Evolutionary conservation across 2,797 vertebrate genomes (phyloP).

Genomic region (Antrozous pallidus): DNA sequence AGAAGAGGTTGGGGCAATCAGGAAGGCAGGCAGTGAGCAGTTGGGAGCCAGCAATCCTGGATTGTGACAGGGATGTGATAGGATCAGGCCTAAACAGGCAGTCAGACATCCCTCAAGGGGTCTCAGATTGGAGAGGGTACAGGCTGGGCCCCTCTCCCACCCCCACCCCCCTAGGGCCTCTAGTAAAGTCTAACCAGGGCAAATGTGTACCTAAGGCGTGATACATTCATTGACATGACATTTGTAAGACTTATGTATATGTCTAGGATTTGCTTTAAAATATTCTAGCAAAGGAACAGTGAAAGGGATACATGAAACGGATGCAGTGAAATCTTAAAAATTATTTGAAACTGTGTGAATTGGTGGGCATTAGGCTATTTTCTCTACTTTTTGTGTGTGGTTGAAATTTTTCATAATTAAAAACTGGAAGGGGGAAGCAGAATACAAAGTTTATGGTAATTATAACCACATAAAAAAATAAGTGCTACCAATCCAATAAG

Average conservation of each 20-base stretch:
- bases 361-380: not conserved
- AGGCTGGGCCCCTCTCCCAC: too few relatives aligned
- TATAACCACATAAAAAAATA: not conserved
- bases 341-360: not conserved
- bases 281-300: conserved; percentile 8
- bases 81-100: too few relatives aligned
- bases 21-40: too few relatives aligned
- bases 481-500: not conserved
- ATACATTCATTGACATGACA: not conserved
- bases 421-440: not conserved
- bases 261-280: conserved; percentile 31
- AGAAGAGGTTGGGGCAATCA: too few relatives aligned
- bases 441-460: not conserved
- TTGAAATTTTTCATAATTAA: not conserved
- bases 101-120: too few relatives aligned
- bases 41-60: too few relatives aligned
- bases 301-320: not conserved
- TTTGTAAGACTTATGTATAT: not conserved
- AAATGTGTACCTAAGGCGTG: not conserved
- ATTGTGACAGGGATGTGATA: too few relatives aligned
- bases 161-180: too few relatives aligned
- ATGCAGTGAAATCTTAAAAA: conserved; percentile 20
- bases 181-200: not conserved
- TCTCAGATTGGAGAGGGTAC: too few relatives aligned
- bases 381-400: conserved; percentile 3